These are phyloP conservation scores for Carcinoscorpius rotundicauda DNA, from an alignment of 1,140 invertebrate species.

Conservation along the genomic window DNA sequence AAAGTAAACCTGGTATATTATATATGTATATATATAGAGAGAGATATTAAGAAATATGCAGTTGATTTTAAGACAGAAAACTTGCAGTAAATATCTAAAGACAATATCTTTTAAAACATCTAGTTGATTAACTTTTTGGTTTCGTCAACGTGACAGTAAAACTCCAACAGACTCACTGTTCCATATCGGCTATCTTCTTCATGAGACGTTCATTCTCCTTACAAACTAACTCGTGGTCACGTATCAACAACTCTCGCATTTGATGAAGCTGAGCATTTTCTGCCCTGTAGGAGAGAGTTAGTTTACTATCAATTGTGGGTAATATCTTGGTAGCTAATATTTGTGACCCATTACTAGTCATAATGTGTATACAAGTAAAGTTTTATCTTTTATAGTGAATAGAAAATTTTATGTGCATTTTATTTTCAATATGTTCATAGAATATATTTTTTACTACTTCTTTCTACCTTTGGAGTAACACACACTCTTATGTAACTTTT, in stretches of 20 bases:
- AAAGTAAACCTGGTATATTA: no score
- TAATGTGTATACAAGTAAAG: background rate
- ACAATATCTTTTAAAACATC: background rate
- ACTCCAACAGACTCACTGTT: background rate
- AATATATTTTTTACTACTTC: no score
- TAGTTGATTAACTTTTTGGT: no score
- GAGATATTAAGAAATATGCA: background rate
- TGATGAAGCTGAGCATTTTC: conserved; percentile 78
- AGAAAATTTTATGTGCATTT: no score
- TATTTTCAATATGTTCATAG: no score
- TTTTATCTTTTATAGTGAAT: background rate
- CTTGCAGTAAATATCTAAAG: background rate
- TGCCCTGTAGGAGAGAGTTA: conserved; percentile 31
- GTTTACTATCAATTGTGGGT: background rate
- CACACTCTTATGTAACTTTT: no score
- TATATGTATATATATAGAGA: no score
- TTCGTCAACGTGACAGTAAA: no score
- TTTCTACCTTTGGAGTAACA: no score
- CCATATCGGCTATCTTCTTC: conserved; percentile 47
- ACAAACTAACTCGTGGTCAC: conserved; percentile 80
- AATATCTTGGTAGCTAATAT: background rate
- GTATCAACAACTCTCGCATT: conserved; percentile 58
- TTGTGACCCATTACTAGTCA: background rate
- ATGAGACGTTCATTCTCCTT: conserved; percentile 77
- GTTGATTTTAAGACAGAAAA: background rate